Evolutionary conservation across 2,888 invertebrate species (phyloP), one percentile per base, ranked within the genome.

Genomic region (Netelia melanura): DNA sequence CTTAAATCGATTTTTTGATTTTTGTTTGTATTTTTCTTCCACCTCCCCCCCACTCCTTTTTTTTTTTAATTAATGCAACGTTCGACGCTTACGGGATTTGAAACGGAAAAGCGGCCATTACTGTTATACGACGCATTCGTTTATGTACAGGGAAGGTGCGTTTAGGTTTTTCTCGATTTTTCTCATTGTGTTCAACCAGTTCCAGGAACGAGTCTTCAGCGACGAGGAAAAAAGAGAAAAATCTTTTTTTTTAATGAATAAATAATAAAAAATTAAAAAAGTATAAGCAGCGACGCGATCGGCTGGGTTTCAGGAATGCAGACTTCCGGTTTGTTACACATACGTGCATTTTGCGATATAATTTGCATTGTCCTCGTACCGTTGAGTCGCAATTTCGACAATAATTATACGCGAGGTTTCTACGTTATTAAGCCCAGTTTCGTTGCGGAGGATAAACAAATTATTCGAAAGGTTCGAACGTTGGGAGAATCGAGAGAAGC

Each of bases 81-180:
- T n/a, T 48, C 17, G 25, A 79, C 58, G 61, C 82, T 85, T 78
- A 67, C 79, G 81, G 85, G 67, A 83, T 89, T 88, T 85, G 82
- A 85, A 87, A 87, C 88, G 89, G 89, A 89, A 89, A 89, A 88
- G 86, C 84, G 83, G 88, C 88, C 87, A 88, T 89, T 30, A 44
- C 61, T 25, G 25, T 25, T 25, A 25, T 3, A 25, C 25, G 25
- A 3, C 3, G 25, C 25, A 3, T 67, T 64, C 68, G 72, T 76
- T 65, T 67, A 44, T 25, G 58, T 21, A 9, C 9, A 3, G 17
- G 76, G 52, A 21, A 11, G 10, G 48, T 68, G 68, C 68, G 17
- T 25, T 25, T 71, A 58, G 48, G 43, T 17, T 17, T 17, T 17
- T 17, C 17, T 17, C 17, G 17, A 44, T 30, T 61, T 72, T 84